phyloP scores from a whole-genome alignment of 2,113 vertebrate species.

The Menidia beryllina region DNA sequence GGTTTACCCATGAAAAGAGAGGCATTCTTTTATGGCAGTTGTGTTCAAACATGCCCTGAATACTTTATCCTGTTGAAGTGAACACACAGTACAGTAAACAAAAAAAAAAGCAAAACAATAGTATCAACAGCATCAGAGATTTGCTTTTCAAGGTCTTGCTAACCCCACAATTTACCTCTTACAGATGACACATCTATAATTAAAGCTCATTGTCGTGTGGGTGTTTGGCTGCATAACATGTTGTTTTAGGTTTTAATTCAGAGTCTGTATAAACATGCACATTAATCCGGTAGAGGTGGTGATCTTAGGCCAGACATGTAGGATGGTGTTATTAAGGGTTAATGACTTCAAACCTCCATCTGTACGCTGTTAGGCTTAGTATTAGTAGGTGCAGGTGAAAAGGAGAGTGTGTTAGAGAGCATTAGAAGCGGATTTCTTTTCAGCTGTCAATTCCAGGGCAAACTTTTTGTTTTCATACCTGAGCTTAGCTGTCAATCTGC shows the following conservation, averaged over 20 bases:
- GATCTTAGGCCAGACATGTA: conserved; percentile 54
- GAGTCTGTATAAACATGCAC: conserved; percentile 14
- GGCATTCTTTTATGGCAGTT: conserved; percentile 59
- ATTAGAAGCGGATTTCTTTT: conserved; percentile 81
- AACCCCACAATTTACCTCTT: conserved; percentile 48
- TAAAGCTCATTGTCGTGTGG: conserved; percentile 47
- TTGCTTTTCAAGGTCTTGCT: conserved; percentile 46
- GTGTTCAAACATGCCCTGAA: conserved; percentile 75
- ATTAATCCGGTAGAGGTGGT: conserved; percentile 44
- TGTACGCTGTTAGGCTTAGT: conserved; percentile 56
- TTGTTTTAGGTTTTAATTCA: conserved; percentile 14
- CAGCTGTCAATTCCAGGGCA: conserved; percentile 81
- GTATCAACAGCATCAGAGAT: conserved; percentile 63
- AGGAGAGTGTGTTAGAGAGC: conserved; percentile 59
- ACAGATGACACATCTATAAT: conserved; percentile 58
- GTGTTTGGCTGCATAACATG: conserved; percentile 24
- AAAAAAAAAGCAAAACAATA: conserved; percentile 68
- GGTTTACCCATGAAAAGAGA: conserved; percentile 52
- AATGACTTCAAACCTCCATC: conserved; percentile 71
- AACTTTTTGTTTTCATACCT: conserved; percentile 90
- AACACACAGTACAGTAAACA: conserved; percentile 70
- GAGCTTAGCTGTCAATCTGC: conserved; percentile 91
- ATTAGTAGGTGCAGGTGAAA: conserved; percentile 41
- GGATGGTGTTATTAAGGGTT: conserved; percentile 58
- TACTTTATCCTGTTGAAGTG: conserved; percentile 58